Base-by-base conservation (phyloP, 2,888 invertebrate genomes). In the Diplazon laetatorius region DNA sequence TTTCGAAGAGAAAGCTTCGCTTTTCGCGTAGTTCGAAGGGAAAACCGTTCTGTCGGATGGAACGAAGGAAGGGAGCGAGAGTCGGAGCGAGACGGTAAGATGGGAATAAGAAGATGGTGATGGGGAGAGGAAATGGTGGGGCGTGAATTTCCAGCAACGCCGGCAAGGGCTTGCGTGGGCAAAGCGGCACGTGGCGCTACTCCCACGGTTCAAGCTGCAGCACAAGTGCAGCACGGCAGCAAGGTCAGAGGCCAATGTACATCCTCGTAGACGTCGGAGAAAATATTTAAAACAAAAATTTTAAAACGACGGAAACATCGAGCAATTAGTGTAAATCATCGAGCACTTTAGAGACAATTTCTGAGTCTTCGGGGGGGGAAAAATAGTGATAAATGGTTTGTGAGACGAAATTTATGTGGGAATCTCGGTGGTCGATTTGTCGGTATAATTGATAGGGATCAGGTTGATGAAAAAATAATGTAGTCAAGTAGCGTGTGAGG, bases 181-280 rank as follows among this genome's bases (percentile, higher is more conserved):
- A 75, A 79, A 80, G 77, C 78, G 85, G 83, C 89, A 88, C 87
- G 87, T 89, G 89, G 83, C 85, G 79, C 80, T 78, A 83, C 83
- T 89, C 89, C 85, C 89, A 89, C 87, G 87, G 83, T 85, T 83
- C 80, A 73, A 69, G 83, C 80, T 85, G 86, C 78, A 68, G 55
- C 85, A 82, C 86, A 85, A 88, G 87, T 88, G 87, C 87, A 72
- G 68, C 87, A 60, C 84, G 87, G 62, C 84, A 48, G 62, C 81
- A 85, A 85, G 86, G 87, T 86, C 85, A 86, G 82, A 86, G 82
- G 80, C 80, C n/a, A 72, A 50, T 63, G 39, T 37, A 68, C 50
- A 42, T 68, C 48, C 55, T 39, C 48, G 57, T 59, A 55, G 12
- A 62, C 46, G 55, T 22, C 35, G 25, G 16, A 63, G 46, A 75